Evolutionary conservation across 2,888 invertebrate genomes (phyloP), one percentile per base, ranked within the genome.

Genomic region (Platerodrilus igneus): DNA sequence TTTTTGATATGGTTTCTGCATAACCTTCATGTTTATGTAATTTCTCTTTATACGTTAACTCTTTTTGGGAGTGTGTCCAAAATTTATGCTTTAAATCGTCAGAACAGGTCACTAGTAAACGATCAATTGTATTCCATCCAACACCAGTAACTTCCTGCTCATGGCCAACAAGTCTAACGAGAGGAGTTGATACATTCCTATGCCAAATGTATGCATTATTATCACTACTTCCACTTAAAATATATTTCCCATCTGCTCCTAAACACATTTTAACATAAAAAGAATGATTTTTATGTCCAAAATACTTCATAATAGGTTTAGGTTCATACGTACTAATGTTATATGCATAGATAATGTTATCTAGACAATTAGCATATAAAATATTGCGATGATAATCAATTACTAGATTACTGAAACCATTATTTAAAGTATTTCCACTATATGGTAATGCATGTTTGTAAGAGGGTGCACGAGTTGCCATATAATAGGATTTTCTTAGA

Each of bases 161-260:
- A 60, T 93, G 92, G 0, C 90, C 91, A 1, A 72, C 69, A 3
- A 93, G 70, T 32, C 75, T 73, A 11, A 83, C 77, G 6, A 89
- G 63, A 1, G 90, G 88, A 41, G 73, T 66, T 0, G 83, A 70
- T 48, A 69, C 66, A 8, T 74, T 72, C 1, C 82, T 75, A 62
- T 79, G 81, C 92, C 93, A 94, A 35, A 94, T 80, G 60, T 91
- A 92, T 0, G 90, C 92, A 53, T 78, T 74, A 52, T 84, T 81
- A 67, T 91, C 89, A 56, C 86, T 86, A 52, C 91, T 91, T n/a
- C 93, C 93, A 64, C 89, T 89, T 0, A 89, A 72, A 15, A 94
- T 69, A 67, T 88, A 93, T 46, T 73, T 70, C 3, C 86, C 83
- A 67, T 92, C 89, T 1, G 83, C 80, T 60, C 88, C 89, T 17